Percentiles rank a stretch among this genome's conserved stretches.
Conservation (phyloP, 2,797 vertebrate genomes). For the Poeciliopsis paucimaculata region DNA sequence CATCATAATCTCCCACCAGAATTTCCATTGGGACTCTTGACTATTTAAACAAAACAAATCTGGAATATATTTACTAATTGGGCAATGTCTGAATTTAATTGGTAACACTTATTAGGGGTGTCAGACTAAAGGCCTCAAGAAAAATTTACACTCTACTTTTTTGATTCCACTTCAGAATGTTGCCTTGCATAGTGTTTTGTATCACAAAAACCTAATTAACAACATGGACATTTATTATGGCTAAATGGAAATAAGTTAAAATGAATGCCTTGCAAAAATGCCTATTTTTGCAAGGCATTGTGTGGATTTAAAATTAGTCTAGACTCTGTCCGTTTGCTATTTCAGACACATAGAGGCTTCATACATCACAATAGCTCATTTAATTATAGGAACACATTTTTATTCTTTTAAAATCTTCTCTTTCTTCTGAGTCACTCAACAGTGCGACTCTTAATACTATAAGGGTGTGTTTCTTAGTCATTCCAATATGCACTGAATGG, state of each 20-base stretch:
- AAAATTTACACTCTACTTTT: background rate
- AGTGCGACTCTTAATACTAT: no score
- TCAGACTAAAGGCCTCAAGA: background rate
- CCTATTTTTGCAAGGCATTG: background rate
- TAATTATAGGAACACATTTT: slow-evolving; percentile 19
- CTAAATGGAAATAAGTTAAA: background rate
- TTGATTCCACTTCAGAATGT: background rate
- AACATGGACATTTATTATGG: background rate
- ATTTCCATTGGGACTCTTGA: background rate
- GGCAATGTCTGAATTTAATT: background rate
- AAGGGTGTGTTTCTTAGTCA: background rate
- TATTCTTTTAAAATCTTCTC: background rate
- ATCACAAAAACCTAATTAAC: background rate
- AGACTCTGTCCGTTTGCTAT: background rate
- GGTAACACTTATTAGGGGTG: background rate
- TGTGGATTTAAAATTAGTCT: background rate
- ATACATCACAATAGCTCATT: slow-evolving; percentile 28
- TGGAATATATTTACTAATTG: background rate
- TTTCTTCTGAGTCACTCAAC: background rate
- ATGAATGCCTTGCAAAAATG: no score
- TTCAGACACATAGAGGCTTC: slow-evolving; percentile 13
- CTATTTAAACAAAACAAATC: background rate
- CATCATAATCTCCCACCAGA: background rate
- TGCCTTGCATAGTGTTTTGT: background rate
- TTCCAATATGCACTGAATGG: slow-evolving; percentile 26